These are phyloP conservation scores for Neomonachus schauinslandi DNA, from an alignment of 2,113 vertebrate species.

Conservation along the genomic window DNA sequence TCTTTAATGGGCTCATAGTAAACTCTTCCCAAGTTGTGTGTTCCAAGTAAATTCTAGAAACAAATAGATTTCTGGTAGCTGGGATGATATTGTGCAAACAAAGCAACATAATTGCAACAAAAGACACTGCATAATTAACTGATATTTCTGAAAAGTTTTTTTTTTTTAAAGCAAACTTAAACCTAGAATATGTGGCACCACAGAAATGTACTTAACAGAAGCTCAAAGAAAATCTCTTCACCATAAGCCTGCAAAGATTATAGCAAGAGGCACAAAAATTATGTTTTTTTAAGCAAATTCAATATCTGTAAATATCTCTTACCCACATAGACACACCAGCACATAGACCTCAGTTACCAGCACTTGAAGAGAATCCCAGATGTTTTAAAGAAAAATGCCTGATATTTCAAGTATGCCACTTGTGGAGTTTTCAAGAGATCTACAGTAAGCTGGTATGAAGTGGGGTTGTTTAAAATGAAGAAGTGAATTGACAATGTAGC, in stretches of 20 bases:
- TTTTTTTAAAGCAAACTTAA: slow-evolving; percentile 22
- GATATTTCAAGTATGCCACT: slow-evolving; percentile 87
- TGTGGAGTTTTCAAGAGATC: slow-evolving; percentile 81
- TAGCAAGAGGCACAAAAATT: slow-evolving; percentile 80
- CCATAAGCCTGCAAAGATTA: slow-evolving; percentile 73
- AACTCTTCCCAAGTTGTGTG: slow-evolving; percentile 95
- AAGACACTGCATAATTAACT: slow-evolving; percentile 39
- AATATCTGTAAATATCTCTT: slow-evolving; percentile 84
- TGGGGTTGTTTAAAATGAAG: slow-evolving; percentile 79
- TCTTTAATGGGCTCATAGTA: slow-evolving; percentile 99
- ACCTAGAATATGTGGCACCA: slow-evolving; percentile 34
- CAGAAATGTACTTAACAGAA: slow-evolving; percentile 82
- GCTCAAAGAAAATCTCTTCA: slow-evolving; percentile 72
- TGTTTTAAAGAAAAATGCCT: slow-evolving; percentile 89
- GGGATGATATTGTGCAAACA: not conserved
- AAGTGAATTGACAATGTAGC: slow-evolving; percentile 81
- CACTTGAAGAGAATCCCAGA: slow-evolving; percentile 88
- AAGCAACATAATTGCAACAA: not conserved
- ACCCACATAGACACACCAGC: slow-evolving; percentile 81
- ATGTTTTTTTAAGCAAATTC: slow-evolving; percentile 80
- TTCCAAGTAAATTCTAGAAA: slow-evolving; percentile 95
- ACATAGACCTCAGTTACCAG: slow-evolving; percentile 83
- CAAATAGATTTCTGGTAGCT: slow-evolving; percentile 58
- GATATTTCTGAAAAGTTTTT: slow-evolving; percentile 51
- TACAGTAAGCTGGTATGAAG: slow-evolving; percentile 75